Evolutionary conservation across 2,113 vertebrate genomes (phyloP).

Genomic region (Pandion haliaetus): DNA sequence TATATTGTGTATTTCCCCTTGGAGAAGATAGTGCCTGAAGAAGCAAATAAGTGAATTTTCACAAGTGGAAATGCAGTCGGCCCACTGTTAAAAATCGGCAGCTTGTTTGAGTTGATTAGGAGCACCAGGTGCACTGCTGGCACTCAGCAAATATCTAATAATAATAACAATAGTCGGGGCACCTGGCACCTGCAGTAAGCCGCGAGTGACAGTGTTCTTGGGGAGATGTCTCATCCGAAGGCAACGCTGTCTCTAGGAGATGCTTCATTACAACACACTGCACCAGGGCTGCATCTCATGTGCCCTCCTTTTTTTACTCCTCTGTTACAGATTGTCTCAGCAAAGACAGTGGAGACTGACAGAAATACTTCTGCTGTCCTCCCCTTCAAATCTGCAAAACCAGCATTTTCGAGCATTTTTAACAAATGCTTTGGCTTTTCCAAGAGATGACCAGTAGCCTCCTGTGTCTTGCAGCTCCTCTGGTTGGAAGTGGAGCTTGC

Average conservation of each 20-base stretch:
- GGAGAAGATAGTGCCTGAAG: neutral
- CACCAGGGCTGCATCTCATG: neutral
- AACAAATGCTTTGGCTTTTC: neutral
- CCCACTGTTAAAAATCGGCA: slow-evolving; percentile 43
- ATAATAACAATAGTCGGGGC: slow-evolving; percentile 14
- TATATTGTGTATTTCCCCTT: neutral
- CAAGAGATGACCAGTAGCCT: neutral
- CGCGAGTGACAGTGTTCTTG: slow-evolving; percentile 39
- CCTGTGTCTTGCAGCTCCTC: neutral
- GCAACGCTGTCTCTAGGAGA: neutral
- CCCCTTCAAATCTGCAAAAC: neutral
- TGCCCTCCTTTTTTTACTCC: neutral
- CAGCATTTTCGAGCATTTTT: neutral
- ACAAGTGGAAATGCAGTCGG: neutral
- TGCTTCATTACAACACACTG: neutral
- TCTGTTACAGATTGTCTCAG: neutral
- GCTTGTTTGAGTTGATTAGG: slow-evolving; percentile 46
- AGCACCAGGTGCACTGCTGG: slow-evolving; percentile 13
- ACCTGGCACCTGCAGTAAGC: slow-evolving; percentile 48
- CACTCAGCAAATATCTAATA: slow-evolving; percentile 10
- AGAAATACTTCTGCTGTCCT: neutral
- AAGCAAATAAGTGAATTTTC: slow-evolving; percentile 38
- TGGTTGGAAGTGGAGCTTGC: neutral
- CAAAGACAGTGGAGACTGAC: neutral
- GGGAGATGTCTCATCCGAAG: neutral